Evolutionary conservation across 2,113 vertebrate genomes (phyloP).

Genomic region (Clarias gariepinus): DNA sequence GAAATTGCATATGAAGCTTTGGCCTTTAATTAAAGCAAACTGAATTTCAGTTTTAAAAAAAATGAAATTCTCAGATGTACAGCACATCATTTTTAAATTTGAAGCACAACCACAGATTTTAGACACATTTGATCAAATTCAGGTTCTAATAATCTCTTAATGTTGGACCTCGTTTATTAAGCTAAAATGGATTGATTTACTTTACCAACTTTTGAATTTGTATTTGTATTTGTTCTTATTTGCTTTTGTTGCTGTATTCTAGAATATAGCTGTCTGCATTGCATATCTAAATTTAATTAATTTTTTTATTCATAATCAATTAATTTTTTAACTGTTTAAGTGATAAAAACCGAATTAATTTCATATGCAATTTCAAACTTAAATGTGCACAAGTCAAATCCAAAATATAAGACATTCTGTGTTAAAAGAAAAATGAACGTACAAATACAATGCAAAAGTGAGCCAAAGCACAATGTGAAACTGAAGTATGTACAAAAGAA

Average conservation of each 20-base stretch:
- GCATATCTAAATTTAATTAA: neutral
- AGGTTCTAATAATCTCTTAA: neutral
- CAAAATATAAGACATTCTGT: neutral
- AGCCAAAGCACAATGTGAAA: constrained; percentile 26
- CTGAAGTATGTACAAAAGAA: constrained; percentile 58
- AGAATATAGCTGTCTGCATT: no score
- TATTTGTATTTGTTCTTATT: no score
- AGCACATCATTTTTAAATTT: neutral
- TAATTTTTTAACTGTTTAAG: no score
- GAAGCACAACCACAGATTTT: neutral
- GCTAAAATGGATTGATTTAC: neutral
- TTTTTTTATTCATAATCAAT: neutral
- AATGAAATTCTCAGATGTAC: neutral
- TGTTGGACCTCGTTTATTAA: neutral
- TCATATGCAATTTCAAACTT: constrained; percentile 1
- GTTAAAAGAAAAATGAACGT: neutral
- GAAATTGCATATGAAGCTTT: neutral
- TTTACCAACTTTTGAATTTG: no score
- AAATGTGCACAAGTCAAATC: neutral
- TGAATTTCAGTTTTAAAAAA: neutral
- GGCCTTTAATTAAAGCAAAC: neutral
- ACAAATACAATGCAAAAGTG: constrained; percentile 1
- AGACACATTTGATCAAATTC: neutral
- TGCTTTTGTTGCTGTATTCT: neutral
- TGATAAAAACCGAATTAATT: neutral